A percentile compares a stretch with the other conserved stretches of the same genome.
phyloP scores from a whole-genome alignment of 2,888 invertebrate species.

The Cenopis cana region DNA sequence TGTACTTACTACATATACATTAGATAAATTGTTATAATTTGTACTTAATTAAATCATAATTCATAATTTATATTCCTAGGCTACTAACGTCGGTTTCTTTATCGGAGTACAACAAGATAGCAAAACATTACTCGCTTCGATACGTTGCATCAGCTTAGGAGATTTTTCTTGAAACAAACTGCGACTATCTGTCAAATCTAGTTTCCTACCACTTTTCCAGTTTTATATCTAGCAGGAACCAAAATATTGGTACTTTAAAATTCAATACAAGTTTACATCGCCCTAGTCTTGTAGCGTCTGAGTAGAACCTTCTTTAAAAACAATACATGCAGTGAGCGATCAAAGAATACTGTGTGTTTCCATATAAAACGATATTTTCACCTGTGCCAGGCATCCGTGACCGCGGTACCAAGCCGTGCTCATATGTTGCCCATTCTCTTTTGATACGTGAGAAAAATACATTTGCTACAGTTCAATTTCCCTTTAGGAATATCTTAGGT shows the following conservation, averaged over 20 bases:
- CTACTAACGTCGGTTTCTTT: not conserved
- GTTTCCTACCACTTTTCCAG: not conserved
- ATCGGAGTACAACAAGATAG: not conserved
- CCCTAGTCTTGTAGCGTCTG: not conserved
- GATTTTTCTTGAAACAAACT: not conserved
- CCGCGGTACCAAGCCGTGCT: conserved; percentile 73
- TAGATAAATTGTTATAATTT: no score
- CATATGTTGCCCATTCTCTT: conserved; percentile 67
- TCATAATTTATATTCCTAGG: no score
- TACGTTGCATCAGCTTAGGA: not conserved
- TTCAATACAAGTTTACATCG: not conserved
- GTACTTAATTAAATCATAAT: no score
- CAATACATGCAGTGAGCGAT: conserved; percentile 36
- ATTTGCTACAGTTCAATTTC: conserved; percentile 35
- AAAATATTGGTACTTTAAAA: not conserved
- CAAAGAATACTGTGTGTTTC: conserved; percentile 53
- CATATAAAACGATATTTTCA: conserved; percentile 63
- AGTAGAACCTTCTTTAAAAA: conserved; percentile 24
- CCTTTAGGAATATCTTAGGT: conserved; percentile 30
- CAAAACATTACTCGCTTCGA: not conserved
- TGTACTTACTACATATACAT: no score
- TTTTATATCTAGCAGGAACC: not conserved
- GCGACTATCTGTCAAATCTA: not conserved
- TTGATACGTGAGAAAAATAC: conserved; percentile 51
- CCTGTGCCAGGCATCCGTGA: conserved; percentile 72